Conservation (phyloP, 2,888 invertebrate species). For the Noctua janthina region DNA sequence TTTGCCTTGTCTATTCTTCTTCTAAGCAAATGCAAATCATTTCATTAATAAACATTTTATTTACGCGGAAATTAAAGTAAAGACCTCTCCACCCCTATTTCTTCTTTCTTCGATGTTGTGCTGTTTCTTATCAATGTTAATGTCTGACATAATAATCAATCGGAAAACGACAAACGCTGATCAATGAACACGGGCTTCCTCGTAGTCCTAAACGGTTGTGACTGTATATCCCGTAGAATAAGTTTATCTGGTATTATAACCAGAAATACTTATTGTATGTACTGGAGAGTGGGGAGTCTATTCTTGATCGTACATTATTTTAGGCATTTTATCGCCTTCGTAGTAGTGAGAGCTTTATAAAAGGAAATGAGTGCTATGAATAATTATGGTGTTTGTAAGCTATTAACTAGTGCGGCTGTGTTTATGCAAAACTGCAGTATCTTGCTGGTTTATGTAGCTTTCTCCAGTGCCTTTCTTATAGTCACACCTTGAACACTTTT, state of each 20-base stretch:
- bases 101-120: neutral
- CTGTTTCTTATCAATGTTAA: neutral
- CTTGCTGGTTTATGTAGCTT: conserved; percentile 51
- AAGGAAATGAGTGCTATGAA: conserved; percentile 62
- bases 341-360: conserved; percentile 28
- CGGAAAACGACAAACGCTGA: neutral
- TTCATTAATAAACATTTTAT: no score
- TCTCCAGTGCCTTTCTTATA: conserved; percentile 48
- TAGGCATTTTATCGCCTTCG: conserved; percentile 38
- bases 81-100: neutral
- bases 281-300: neutral
- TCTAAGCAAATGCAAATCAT: neutral
- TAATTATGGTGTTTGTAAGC: conserved; percentile 53
- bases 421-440: conserved; percentile 63
- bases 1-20: neutral
- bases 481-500: conserved; percentile 41
- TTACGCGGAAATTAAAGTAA: neutral
- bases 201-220: neutral
- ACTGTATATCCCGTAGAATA: neutral
- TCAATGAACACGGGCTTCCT: neutral
- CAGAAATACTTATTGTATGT: no score
- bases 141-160: neutral
- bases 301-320: conserved; percentile 46
- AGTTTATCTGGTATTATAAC: neutral
- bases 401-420: conserved; percentile 47